Evolutionary conservation across 2,797 vertebrate species (phyloP), one percentile per base, ranked within the genome.

Genomic region (Microhierax caerulescens): DNA sequence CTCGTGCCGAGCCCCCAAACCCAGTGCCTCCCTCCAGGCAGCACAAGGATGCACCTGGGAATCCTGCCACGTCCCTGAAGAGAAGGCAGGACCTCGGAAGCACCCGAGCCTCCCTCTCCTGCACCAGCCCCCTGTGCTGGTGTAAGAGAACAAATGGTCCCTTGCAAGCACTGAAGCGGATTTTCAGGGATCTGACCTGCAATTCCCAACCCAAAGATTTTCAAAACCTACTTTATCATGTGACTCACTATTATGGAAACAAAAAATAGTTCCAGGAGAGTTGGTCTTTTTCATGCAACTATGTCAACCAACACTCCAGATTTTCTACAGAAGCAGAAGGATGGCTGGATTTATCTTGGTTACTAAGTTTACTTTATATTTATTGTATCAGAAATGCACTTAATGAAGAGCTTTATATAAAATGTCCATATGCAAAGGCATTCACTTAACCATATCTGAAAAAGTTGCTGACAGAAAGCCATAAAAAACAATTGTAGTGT

Each of bases 11-110:
- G 14, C 22, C 24, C 32, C 9, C 20, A 41, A 18, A 34, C 17
- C 20, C 36, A 22, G 8, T 1, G 2, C 5, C 22, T 28, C 4
- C 11, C 27, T 70, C 43, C 72, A 67, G 36, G 36, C 28, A 77
- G 64, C 22, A 25, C 45, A 41, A 0, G 0, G 28, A 15, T 11
- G 32, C 2, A 1, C 10, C 47, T 57, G 19, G 8, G 32, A 32
- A 37, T 65, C 56, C 36, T 6, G 2, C 14, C 53, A 5, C 1
- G 1, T 5, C 17, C 27, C 47, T 53, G 56, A 84, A 43, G 43
- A 61, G 14, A 45, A 2, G 10, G 53, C 14, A 19, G 69, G 65
- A 65, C 23, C 30, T 24, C 7, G 14, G 19, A 27, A 9, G 4
- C 34, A 34, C 7, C 24, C 28, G 30, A 65, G 12, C 51, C 16